Percentiles rank a stretch among this genome's conserved stretches.
Evolutionary conservation across 2,113 vertebrate species (phyloP).

Genomic region (Urocitellus parryii): DNA sequence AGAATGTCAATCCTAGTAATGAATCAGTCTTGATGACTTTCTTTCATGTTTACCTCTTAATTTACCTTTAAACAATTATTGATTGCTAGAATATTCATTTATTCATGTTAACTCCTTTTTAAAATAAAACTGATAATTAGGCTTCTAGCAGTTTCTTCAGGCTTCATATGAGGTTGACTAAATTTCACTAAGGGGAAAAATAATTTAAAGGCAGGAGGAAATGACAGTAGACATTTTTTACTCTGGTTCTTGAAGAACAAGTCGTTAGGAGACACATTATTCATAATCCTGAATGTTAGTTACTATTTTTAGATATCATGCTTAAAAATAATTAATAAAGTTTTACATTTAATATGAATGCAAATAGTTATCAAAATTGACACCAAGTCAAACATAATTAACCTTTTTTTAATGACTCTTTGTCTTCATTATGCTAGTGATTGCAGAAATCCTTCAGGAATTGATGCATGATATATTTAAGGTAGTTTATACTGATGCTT

Average conservation of each 20-base stretch:
- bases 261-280: neutral
- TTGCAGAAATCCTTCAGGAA: neutral
- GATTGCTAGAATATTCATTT: constrained; percentile 18
- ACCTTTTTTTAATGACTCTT: neutral
- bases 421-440: neutral
- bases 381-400: neutral
- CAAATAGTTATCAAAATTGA: constrained; percentile 17
- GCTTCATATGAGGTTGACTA: neutral
- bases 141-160: neutral
- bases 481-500: neutral
- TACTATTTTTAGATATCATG: neutral
- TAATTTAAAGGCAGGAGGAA: neutral
- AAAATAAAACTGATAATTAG: neutral
- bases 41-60: constrained; percentile 33
- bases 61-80: neutral
- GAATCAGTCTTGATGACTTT: neutral
- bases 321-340: neutral
- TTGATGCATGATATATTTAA: neutral
- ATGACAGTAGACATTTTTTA: neutral
- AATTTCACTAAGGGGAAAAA: neutral
- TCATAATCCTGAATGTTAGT: neutral
- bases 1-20: neutral
- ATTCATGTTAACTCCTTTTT: neutral
- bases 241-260: neutral
- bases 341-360: neutral